Evolutionary conservation across 2,888 invertebrate genomes (phyloP), one percentile per base, ranked within the genome.

Genomic region (Xestia c-nigrum): DNA sequence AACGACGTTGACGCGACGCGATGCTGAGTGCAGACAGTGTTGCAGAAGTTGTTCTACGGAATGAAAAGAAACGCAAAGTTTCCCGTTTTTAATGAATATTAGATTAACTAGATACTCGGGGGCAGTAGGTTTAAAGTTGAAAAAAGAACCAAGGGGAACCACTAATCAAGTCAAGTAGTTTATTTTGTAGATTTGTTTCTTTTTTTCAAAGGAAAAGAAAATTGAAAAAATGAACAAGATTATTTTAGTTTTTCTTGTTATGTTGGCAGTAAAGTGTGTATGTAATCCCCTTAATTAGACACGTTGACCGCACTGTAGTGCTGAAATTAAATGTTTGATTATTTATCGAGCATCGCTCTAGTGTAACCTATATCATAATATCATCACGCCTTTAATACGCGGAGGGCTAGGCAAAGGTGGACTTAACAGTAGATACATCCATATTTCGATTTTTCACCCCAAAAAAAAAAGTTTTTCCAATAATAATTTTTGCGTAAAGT

Each of bases 1-100:
- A 16, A 10, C 38, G 40, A 40, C 16, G 10, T 16, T 5, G 12
- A 19, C 21, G 16, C 31, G 31, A 59, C 16, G 24, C 5, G 9
- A 21, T 78, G n/a, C 4, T 4, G 46, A 38, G 38, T n/a, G 72
- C 46, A 4, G 50, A 61, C 10, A 63, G 0, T 52, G 76, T 43
- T 50, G 24, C 14, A 65, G 21, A 38, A 72, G 19, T 50, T 72
- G 31, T 63, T 47, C 24, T 40, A 10, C 10, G 7, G 21, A 40
- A 6, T n/a, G 12, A 12, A 43, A 14, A 73, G 16, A 0, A 9
- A 9, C 5, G 38, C 46, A 9, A 31, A 52, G 19, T 31, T 46
- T 80, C 24, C 9, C 9, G 46, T 79, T 55, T 67, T 63, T 9
- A 80, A 72, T 50, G 5, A 65, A 73, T n/a, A 57, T 50, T 71